phyloP scores from a whole-genome alignment of 2,797 vertebrate genomes.

The Myotis daubentonii region DNA sequence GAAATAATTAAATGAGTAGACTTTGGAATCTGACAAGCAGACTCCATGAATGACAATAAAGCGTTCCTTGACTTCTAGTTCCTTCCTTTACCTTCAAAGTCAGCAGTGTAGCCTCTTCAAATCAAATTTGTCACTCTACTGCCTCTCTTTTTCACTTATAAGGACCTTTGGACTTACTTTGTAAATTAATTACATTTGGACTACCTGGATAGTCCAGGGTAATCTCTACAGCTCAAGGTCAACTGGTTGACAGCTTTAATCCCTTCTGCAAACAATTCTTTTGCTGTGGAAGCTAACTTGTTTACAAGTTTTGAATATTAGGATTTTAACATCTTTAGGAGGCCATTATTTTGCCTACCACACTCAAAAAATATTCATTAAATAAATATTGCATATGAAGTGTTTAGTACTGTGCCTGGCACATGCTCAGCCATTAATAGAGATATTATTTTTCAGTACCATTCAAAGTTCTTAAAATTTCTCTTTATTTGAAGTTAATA shows the following conservation, averaged over 20 bases:
- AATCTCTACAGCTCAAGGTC: neutral
- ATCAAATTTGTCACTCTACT: neutral
- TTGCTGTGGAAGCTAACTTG: neutral
- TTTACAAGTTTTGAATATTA: neutral
- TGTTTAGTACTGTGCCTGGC: neutral
- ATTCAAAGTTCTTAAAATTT: neutral
- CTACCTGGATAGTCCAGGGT: neutral
- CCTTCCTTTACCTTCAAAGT: neutral
- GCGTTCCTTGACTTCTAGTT: neutral
- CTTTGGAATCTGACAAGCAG: too few relatives aligned
- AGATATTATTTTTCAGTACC: neutral
- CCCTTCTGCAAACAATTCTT: neutral
- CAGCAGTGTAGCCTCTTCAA: neutral
- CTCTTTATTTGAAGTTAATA: conserved; percentile 4
- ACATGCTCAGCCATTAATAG: neutral
- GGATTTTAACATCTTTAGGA: neutral
- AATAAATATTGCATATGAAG: conserved; percentile 3
- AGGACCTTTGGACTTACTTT: neutral
- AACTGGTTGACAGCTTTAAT: neutral
- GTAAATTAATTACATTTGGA: neutral
- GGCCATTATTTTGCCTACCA: neutral
- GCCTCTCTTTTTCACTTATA: neutral
- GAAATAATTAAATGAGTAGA: too few relatives aligned
- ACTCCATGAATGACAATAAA: too few relatives aligned
- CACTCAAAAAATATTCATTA: neutral